Percentiles rank a stretch among this genome's conserved stretches.
These are phyloP conservation scores for Zapornia atra DNA, from an alignment of 2,113 vertebrate species.

Conservation along the genomic window DNA sequence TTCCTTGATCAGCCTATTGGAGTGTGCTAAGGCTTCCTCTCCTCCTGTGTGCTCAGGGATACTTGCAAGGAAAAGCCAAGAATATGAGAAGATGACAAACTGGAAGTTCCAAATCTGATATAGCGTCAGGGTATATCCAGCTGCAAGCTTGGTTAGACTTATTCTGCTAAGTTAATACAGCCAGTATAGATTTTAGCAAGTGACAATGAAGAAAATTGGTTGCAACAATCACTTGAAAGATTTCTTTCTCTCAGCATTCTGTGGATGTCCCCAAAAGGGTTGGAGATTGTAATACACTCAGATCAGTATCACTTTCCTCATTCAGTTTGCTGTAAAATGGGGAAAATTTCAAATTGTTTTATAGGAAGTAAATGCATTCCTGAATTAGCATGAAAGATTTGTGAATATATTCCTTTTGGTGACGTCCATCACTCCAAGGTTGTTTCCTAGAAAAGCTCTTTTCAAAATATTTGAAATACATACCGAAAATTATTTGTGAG, in stretches of 20 bases:
- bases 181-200: background rate
- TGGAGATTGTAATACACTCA: background rate
- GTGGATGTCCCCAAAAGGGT: background rate
- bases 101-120: background rate
- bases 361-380: background rate
- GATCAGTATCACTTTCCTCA: background rate
- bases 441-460: background rate
- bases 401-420: background rate
- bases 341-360: background rate
- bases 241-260: background rate
- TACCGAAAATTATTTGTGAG: background rate
- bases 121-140: background rate
- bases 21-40: background rate
- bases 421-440: background rate
- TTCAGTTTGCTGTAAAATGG: background rate
- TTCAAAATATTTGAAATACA: background rate
- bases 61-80: background rate
- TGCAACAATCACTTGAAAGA: background rate
- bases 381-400: background rate
- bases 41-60: background rate
- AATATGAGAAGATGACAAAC: background rate
- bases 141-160: background rate
- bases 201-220: background rate
- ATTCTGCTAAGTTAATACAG: background rate
- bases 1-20: background rate